Evolutionary conservation across 2,888 invertebrate genomes (phyloP).

Genomic region (Apotomis turbidana): DNA sequence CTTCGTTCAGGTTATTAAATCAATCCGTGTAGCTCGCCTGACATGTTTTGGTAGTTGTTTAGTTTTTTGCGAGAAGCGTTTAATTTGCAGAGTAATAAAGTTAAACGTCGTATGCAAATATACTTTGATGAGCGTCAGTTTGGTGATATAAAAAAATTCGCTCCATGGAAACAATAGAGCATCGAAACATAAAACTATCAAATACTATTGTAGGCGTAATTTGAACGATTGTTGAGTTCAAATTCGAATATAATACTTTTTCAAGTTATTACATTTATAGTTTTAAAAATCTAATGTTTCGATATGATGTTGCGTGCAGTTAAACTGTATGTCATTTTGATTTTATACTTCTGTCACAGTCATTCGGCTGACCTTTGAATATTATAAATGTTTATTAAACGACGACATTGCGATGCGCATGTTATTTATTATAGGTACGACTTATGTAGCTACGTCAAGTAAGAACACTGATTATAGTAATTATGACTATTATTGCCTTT

Average conservation of each 20-base stretch:
- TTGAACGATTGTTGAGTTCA: not conserved
- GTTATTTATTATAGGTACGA: no score
- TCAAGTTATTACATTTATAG: not conserved
- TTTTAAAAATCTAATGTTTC: not conserved
- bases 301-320: not conserved
- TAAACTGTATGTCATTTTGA: constrained; percentile 10
- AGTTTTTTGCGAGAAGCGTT: constrained; percentile 30
- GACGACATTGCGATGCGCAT: not conserved
- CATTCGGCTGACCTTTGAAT: not conserved
- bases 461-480: not conserved
- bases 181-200: not conserved
- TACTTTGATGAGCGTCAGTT: constrained; percentile 14
- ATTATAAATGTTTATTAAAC: not conserved
- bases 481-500: no score
- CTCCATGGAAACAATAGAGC: constrained; percentile 1
- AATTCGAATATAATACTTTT: not conserved
- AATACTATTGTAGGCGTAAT: not conserved
- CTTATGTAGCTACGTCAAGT: not conserved
- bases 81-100: constrained; percentile 32
- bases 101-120: constrained; percentile 31
- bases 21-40: constrained; percentile 55
- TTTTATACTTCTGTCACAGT: constrained; percentile 12
- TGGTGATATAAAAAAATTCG: constrained; percentile 6
- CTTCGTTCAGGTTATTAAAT: constrained; percentile 73
- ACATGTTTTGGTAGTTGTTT: constrained; percentile 53